These are phyloP conservation scores for Drosophila mojavensis DNA, from an alignment of 1,140 invertebrate genomes.

Conservation along the genomic window DNA sequence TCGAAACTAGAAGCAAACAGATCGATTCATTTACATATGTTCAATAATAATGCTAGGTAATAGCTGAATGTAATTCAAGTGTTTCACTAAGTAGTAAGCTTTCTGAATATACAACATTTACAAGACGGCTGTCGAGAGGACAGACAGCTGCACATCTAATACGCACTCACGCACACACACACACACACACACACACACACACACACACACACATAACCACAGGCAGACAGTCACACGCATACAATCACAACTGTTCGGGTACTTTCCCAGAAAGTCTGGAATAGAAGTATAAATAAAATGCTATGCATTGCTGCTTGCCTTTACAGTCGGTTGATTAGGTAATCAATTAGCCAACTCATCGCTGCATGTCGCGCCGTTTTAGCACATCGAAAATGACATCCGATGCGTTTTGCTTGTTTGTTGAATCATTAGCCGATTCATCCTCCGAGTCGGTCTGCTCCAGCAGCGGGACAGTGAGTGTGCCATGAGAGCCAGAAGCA, in stretches of 20 bases:
- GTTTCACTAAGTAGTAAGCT: slow-evolving; percentile 26
- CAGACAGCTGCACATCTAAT: slow-evolving; percentile 2
- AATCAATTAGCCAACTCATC: slow-evolving; percentile 50
- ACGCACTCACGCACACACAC: slow-evolving; percentile 5
- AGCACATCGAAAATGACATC: slow-evolving; percentile 84
- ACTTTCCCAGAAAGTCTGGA: slow-evolving; percentile 1
- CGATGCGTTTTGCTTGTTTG: slow-evolving; percentile 74
- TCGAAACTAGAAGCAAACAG: slow-evolving; percentile 4
- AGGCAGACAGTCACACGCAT: slow-evolving; percentile 12
- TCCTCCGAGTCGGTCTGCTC: slow-evolving; percentile 79
- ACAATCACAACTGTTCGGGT: slow-evolving; percentile 23
- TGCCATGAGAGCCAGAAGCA: slow-evolving; percentile 36
- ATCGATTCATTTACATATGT: slow-evolving; percentile 33
- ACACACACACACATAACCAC: background rate
- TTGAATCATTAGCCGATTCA: slow-evolving; percentile 49
- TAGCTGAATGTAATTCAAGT: slow-evolving; percentile 19
- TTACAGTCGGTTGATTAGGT: background rate
- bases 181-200: slow-evolving; percentile 17
- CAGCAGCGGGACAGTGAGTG: slow-evolving; percentile 68
- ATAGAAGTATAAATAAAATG: background rate
- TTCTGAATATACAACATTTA: slow-evolving; percentile 78
- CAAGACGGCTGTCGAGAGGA: slow-evolving; percentile 39
- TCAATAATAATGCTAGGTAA: slow-evolving; percentile 1
- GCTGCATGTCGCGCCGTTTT: slow-evolving; percentile 81
- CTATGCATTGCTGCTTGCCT: background rate